Conservation (phyloP, 2,888 invertebrate genomes). For the Gryllus longicercus region DNA sequence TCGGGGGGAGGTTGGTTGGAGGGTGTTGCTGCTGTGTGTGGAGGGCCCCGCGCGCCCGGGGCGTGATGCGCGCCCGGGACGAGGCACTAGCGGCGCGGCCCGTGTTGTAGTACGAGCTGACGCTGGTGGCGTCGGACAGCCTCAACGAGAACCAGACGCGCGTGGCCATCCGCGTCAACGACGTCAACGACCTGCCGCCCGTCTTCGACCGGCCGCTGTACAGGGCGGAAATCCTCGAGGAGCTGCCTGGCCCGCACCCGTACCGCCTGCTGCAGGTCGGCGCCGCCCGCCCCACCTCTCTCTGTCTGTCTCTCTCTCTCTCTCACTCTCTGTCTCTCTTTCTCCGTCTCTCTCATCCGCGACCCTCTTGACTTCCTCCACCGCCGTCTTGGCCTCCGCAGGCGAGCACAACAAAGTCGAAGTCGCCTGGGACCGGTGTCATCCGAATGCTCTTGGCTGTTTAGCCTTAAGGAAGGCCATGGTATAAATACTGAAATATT, state of each 20-base stretch:
- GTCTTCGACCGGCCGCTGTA: slow-evolving; percentile 70
- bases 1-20: background rate
- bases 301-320: too few species aligned
- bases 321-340: background rate
- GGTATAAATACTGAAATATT: too few species aligned
- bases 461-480: too few species aligned
- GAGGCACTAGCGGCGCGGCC: background rate
- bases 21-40: background rate
- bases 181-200: slow-evolving; percentile 88
- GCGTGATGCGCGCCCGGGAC: too few species aligned
- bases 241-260: slow-evolving; percentile 68
- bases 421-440: too few species aligned
- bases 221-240: slow-evolving; percentile 70
- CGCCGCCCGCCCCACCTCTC: background rate
- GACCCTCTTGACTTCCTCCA: background rate
- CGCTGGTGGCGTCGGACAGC: slow-evolving; percentile 85
- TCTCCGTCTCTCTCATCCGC: background rate
- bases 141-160: slow-evolving; percentile 84
- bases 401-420: too few species aligned
- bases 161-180: slow-evolving; percentile 76
- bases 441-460: too few species aligned
- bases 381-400: too few species aligned
- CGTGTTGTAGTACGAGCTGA: slow-evolving; percentile 73
- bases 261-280: slow-evolving; percentile 66
- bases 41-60: background rate